A percentile compares a stretch with the other conserved stretches of the same genome.
Evolutionary conservation across 2,797 vertebrate genomes (phyloP).

Genomic region (Pogoniulus pusillus): DNA sequence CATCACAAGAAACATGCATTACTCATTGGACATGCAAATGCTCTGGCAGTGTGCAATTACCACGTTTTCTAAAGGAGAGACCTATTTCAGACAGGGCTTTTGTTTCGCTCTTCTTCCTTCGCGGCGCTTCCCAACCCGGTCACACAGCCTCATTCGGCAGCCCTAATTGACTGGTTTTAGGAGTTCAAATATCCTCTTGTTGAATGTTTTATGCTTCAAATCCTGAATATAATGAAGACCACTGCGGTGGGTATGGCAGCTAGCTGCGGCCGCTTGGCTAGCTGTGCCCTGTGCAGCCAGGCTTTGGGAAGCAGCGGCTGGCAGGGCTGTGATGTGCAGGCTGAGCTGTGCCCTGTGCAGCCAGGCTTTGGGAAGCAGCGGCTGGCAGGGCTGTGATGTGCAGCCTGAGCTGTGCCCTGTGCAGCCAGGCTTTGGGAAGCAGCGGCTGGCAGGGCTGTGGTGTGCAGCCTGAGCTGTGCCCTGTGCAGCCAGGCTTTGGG

Average conservation of each 20-base stretch:
- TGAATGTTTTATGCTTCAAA: slow-evolving; percentile 56
- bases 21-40: slow-evolving; percentile 56
- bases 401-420: not conserved
- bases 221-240: slow-evolving; percentile 18
- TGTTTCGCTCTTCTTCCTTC: slow-evolving; percentile 14
- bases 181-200: slow-evolving; percentile 60
- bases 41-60: slow-evolving; percentile 57
- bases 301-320: slow-evolving; percentile 1
- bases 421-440: not conserved
- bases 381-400: not conserved
- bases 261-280: not conserved
- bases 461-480: not conserved
- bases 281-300: not conserved
- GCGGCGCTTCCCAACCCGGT: not conserved
- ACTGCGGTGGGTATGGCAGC: not conserved
- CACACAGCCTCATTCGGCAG: slow-evolving; percentile 20
- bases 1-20: slow-evolving; percentile 10
- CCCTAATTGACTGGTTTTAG: slow-evolving; percentile 55
- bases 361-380: not conserved
- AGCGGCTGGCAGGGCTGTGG: not conserved
- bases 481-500: slow-evolving; percentile 1
- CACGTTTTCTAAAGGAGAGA: slow-evolving; percentile 21
- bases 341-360: not conserved
- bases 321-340: not conserved
- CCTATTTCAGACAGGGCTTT: slow-evolving; percentile 47